Base-by-base conservation (phyloP, 2,888 invertebrate species). In the Tipula lateralis region DNA sequence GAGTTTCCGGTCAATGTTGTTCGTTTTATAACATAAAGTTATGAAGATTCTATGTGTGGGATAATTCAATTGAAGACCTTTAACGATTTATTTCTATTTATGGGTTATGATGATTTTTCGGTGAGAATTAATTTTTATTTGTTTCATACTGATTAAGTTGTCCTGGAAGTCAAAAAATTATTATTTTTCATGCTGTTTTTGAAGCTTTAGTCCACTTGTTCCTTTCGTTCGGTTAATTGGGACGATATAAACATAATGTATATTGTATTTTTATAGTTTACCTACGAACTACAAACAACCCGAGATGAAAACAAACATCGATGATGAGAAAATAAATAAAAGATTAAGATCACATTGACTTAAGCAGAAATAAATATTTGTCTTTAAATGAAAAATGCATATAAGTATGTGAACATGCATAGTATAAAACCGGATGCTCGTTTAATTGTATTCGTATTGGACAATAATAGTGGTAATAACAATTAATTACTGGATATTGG, bases 291-390 rank as follows among this genome's bases (percentile, higher is more conserved):
- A 24, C 66, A 66, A 24, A 66, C 24, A 66, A 66, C 66, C 24
- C 66, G 66, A 66, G 66, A 66, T 66, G 66, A 66, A 66, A 66
- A 66, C 66, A 66, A 66, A 66, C 66, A 24, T 24, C 66, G 24
- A 66, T 66, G 66, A 66, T 66, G 66, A 66, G 66, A 66, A 66
- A 66, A 66, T 66, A 66, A 66, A 66, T 66, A 66, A 66, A 66
- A 66, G 66, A 66, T 66, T 66, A 66, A 66, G 66, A 66, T 66
- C 66, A 66, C 24, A 66, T 66, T 66, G 66, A 66, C 66, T 66
- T 66, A 66, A 66, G 66, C 19, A 3, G 66, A 6, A 66, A 66
- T 66, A 66, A 66, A 66, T 66, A 66, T 66, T 66, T 66, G 66
- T 66, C 66, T 66, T 66, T 12, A 66, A 66, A 66, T 66, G 66